These are phyloP conservation scores for Cotesia glomerata DNA, from an alignment of 1,140 invertebrate species.

Conservation along the genomic window DNA sequence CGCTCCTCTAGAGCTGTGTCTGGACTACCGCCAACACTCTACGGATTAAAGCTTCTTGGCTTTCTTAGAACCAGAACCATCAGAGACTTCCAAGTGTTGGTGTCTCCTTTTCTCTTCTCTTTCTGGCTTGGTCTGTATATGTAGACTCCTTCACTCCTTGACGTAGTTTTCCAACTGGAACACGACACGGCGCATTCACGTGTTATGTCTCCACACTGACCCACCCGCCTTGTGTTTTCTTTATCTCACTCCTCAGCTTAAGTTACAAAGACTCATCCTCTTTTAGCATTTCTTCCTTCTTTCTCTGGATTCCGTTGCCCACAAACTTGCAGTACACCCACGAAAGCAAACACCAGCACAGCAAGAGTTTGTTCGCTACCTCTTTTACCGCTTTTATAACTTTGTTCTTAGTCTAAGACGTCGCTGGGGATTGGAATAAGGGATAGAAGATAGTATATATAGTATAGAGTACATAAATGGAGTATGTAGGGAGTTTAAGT, in stretches of 20 bases:
- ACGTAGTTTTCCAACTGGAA: slow-evolving; percentile 18
- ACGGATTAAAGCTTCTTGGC: slow-evolving; percentile 57
- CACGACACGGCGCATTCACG: slow-evolving; percentile 27
- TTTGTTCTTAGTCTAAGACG: neutral
- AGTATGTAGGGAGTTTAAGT: neutral
- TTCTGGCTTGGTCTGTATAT: neutral
- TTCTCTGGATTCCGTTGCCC: slow-evolving; percentile 1
- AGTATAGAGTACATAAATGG: too few relatives aligned
- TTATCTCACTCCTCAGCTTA: neutral
- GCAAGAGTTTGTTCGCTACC: neutral
- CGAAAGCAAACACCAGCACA: neutral
- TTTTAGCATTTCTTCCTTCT: neutral
- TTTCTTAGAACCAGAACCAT: slow-evolving; percentile 35
- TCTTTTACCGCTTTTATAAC: neutral
- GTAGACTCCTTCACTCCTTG: neutral
- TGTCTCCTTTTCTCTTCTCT: slow-evolving; percentile 11
- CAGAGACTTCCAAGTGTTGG: neutral
- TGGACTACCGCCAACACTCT: slow-evolving; percentile 53
- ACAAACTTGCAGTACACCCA: neutral
- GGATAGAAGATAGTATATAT: too few relatives aligned
- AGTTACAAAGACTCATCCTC: too few relatives aligned
- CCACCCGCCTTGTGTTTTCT: slow-evolving; percentile 9
- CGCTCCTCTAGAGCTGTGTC: slow-evolving; percentile 27
- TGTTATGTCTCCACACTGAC: neutral
- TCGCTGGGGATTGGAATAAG: neutral